Evolutionary conservation across 2,888 invertebrate species (phyloP).

Genomic region (Nephrotoma appendiculata): DNA sequence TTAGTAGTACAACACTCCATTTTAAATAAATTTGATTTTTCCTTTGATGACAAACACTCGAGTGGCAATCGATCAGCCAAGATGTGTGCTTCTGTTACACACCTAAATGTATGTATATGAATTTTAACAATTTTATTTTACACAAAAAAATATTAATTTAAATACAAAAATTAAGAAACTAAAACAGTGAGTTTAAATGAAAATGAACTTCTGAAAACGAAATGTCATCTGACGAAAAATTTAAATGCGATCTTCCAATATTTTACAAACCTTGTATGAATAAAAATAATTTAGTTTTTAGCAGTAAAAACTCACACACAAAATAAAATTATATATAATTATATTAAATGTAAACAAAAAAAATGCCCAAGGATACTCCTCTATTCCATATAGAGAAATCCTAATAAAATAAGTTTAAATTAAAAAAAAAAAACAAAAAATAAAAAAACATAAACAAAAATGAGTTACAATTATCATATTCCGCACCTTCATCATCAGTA

Average conservation of each 20-base stretch:
- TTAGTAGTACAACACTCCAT: constrained; percentile 32
- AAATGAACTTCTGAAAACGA: constrained; percentile 4
- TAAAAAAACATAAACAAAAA: background rate
- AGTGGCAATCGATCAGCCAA: constrained; percentile 28
- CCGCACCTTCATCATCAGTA: background rate
- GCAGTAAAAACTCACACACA: background rate
- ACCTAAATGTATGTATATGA: constrained; percentile 19
- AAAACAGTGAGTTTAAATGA: background rate
- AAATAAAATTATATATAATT: background rate
- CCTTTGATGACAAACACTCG: constrained; percentile 31
- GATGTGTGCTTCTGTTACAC: constrained; percentile 20
- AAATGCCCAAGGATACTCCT: background rate
- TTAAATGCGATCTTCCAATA: background rate
- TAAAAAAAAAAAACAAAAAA: background rate
- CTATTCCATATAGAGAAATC: background rate
- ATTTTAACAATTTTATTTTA: background rate
- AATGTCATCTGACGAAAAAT: background rate
- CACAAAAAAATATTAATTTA: background rate
- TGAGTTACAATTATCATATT: background rate
- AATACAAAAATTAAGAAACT: background rate
- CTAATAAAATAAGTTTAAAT: background rate
- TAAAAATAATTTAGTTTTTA: background rate
- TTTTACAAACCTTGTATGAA: background rate
- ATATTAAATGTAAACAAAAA: background rate
- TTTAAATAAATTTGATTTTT: constrained; percentile 28